Percentiles rank a stretch among this genome's conserved stretches.
Conservation (phyloP, 2,888 invertebrate species). For the Dolomedes plantarius region DNA sequence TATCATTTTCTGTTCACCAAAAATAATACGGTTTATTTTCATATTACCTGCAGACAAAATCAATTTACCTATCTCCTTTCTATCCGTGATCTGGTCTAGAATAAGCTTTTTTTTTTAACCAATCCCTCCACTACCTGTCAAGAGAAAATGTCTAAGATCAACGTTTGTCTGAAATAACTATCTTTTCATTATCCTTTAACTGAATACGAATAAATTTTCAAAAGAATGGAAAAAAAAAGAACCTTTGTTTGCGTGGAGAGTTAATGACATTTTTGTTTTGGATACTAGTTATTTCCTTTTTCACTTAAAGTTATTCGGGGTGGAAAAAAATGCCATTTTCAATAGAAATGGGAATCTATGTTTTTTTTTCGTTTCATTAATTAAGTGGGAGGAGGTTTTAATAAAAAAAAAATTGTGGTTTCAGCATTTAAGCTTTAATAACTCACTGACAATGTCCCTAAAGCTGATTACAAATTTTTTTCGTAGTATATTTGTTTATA, state of each 20-base stretch:
- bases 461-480: too few relatives aligned
- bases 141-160: background rate
- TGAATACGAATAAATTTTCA: background rate
- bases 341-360: background rate
- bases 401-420: background rate
- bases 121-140: background rate
- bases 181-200: background rate
- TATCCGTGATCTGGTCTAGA: too few relatives aligned
- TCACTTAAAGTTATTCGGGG: background rate
- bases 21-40: too few relatives aligned
- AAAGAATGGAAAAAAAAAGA: background rate
- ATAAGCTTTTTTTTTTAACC: too few relatives aligned
- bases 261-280: constrained; percentile 8
- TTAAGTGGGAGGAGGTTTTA: background rate
- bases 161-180: background rate
- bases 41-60: too few relatives aligned
- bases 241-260: background rate
- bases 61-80: too few relatives aligned
- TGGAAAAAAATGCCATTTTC: background rate
- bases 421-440: background rate
- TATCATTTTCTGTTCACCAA: too few relatives aligned
- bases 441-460: background rate
- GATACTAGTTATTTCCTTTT: background rate
- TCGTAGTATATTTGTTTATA: too few relatives aligned
- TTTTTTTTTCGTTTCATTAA: background rate